Conservation (phyloP, 2,797 vertebrate species). For the Merluccius polli region DNA sequence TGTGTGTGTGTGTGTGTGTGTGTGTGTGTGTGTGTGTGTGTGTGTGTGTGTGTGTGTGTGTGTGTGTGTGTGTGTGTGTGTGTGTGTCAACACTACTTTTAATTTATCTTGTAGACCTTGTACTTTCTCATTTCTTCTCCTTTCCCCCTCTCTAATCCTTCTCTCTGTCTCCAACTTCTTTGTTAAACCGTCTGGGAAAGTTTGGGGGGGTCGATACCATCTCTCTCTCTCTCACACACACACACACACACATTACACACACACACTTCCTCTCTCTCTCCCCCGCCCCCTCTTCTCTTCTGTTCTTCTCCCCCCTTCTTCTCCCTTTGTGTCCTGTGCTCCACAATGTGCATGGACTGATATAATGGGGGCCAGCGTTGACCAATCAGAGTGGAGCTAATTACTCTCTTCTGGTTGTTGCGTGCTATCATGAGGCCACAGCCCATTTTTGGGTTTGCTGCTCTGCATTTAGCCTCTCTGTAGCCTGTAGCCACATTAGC, state of each 20-base stretch:
- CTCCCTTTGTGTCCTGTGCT: constrained; percentile 58
- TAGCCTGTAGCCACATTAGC: not conserved
- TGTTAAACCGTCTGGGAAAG: constrained; percentile 50
- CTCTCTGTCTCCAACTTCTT: constrained; percentile 32
- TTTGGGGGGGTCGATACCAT: constrained; percentile 48
- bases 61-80: constrained; percentile 34
- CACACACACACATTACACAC: constrained; percentile 1
- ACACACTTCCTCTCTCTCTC: constrained; percentile 5
- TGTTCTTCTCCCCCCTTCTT: constrained; percentile 19
- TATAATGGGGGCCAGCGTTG: constrained; percentile 37
- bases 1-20: constrained; percentile 10
- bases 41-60: constrained; percentile 10
- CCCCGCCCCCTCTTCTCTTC: constrained; percentile 21
- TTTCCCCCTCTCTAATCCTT: not conserved
- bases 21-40: constrained; percentile 23
- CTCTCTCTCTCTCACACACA: constrained; percentile 6
- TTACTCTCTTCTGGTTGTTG: constrained; percentile 21
- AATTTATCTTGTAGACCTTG: constrained; percentile 13
- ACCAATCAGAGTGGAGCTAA: constrained; percentile 42
- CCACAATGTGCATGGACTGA: constrained; percentile 54
- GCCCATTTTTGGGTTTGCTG: not conserved
- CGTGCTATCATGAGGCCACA: not conserved
- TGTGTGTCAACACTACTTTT: constrained; percentile 18
- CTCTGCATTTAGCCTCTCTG: not conserved
- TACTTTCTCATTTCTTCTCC: constrained; percentile 9